phyloP scores from a whole-genome alignment of 2,888 invertebrate species.

The Hyposoter dolosus region DNA sequence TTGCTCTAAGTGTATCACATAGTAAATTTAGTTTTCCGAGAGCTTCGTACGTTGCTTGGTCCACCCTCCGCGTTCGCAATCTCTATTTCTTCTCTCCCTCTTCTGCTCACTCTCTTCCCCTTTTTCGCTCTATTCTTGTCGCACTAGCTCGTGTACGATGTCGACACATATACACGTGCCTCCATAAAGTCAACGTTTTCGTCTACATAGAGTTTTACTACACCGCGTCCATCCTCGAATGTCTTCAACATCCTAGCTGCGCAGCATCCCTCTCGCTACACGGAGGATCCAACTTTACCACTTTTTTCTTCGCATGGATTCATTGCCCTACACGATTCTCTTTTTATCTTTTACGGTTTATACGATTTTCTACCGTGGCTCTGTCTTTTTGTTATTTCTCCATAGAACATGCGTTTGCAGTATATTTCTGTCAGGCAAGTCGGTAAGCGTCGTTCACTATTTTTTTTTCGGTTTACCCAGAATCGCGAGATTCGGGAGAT shows the following conservation, averaged over 20 bases:
- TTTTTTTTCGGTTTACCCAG: constrained; percentile 46
- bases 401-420: background rate
- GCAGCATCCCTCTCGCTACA: constrained; percentile 42
- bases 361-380: constrained; percentile 51
- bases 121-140: constrained; percentile 43
- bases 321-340: constrained; percentile 28
- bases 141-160: too few species aligned
- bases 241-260: constrained; percentile 35
- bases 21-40: constrained; percentile 84
- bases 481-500: constrained; percentile 42
- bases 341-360: constrained; percentile 64
- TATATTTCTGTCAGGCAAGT: constrained; percentile 45
- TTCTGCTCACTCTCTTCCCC: background rate
- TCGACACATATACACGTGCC: background rate
- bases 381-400: background rate
- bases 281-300: constrained; percentile 31
- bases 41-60: constrained; percentile 72
- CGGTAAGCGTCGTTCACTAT: constrained; percentile 61
- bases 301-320: constrained; percentile 43
- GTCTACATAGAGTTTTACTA: constrained; percentile 66
- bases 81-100: background rate
- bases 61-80: constrained; percentile 29
- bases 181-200: constrained; percentile 54
- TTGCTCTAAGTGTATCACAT: constrained; percentile 84
- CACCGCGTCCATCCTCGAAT: constrained; percentile 56